Evolutionary conservation across 2,888 invertebrate genomes (phyloP), one percentile per base, ranked within the genome.

Genomic region (Graphium colonna): DNA sequence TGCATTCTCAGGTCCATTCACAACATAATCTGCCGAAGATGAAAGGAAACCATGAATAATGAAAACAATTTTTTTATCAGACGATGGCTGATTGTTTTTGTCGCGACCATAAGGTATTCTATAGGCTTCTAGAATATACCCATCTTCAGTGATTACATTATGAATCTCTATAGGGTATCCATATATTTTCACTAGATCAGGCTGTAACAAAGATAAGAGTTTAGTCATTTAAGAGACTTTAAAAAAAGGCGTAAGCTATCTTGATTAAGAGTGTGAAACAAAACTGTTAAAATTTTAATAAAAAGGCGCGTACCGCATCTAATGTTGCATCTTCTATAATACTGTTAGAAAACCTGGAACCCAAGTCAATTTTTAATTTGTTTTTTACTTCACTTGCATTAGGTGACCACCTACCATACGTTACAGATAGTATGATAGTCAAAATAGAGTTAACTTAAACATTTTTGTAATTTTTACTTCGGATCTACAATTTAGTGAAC

Each of bases 41-140:
- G 92, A 92, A 15, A 95, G 73, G 0, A 97, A 77, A 0, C 97
- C 95, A 63, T 94, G 95, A 74, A 93, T 91, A 17, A 95, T 44
- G 5, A 45, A 45, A 3, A 16, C 15, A 44, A 44, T 21, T 21
- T 13, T 18, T 15, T 44, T 44, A 18, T 44, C 21, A 12, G 26
- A 9, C n/a, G 79, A 76, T 0, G 87, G 86, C 0, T 64, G 68
- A 38, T 81, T 81, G 57, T 82, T 68, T 3, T 59, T 77, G 12
- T 85, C 83, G 2, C 85, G 83, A 0, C 90, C 91, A 21, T 91
- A 90, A 0, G 92, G 90, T 40, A 97, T 94, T 40, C 96, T 91
- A 70, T 96, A 95, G 67, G 96, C 62, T 55, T 91, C 90, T 58
- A 97, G 81, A n/a, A 95, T 91, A 69, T 95, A 97, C 0, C 95